Evolutionary conservation across 2,888 invertebrate genomes (phyloP).

Genomic region (Eupeodes luniger): DNA sequence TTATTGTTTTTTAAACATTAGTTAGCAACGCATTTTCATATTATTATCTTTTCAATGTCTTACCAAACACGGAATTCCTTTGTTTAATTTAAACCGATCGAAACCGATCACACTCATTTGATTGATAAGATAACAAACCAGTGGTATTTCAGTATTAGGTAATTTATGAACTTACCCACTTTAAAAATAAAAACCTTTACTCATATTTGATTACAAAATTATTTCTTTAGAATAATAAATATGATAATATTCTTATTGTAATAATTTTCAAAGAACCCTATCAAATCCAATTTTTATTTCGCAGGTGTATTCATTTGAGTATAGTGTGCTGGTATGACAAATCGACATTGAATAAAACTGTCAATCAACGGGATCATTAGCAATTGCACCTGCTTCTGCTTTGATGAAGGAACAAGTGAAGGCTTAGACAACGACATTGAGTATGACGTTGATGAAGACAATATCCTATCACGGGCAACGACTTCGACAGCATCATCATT

Average conservation of each 20-base stretch:
- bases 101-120: slow-evolving; percentile 46
- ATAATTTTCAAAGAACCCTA: slow-evolving; percentile 8
- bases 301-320: slow-evolving; percentile 1
- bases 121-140: slow-evolving; percentile 56
- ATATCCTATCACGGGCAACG: slow-evolving; percentile 25
- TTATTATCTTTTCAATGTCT: not conserved
- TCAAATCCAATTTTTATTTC: slow-evolving; percentile 6
- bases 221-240: slow-evolving; percentile 35
- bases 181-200: slow-evolving; percentile 14
- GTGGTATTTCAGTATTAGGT: not conserved
- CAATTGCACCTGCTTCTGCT: slow-evolving; percentile 61
- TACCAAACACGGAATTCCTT: slow-evolving; percentile 24
- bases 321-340: slow-evolving; percentile 43
- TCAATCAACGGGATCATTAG: slow-evolving; percentile 64
- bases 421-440: not conserved
- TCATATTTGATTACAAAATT: slow-evolving; percentile 15
- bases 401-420: not conserved
- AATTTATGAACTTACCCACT: not conserved
- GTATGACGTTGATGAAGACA: slow-evolving; percentile 38
- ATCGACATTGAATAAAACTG: slow-evolving; percentile 46
- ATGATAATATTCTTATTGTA: not conserved
- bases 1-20: slow-evolving; percentile 13
- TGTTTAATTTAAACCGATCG: slow-evolving; percentile 39
- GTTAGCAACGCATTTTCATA: not conserved
- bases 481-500: slow-evolving; percentile 61